Conservation (phyloP, 2,797 vertebrate genomes). For the Intellagama lesueurii region DNA sequence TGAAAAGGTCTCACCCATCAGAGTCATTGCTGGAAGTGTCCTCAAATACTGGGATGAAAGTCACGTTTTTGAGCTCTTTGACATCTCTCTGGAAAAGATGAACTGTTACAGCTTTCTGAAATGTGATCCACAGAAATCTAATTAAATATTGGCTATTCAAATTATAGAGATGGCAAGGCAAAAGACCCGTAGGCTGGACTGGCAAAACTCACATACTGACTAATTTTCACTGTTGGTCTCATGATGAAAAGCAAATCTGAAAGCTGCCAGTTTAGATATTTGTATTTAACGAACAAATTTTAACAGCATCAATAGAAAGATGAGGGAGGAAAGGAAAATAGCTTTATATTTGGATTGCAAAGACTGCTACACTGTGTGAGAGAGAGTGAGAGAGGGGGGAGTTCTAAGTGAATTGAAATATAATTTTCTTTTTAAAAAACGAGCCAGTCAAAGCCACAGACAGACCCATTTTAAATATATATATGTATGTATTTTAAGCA, state of each 20-base stretch:
- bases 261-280: slow-evolving; percentile 24
- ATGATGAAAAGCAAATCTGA: slow-evolving; percentile 47
- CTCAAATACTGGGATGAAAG: not conserved
- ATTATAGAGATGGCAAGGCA: slow-evolving; percentile 43
- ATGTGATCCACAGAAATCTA: slow-evolving; percentile 45
- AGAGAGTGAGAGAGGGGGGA: not conserved
- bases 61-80: slow-evolving; percentile 11
- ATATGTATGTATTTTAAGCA: not conserved
- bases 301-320: slow-evolving; percentile 26
- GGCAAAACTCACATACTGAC: slow-evolving; percentile 27
- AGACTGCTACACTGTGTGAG: not conserved
- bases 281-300: slow-evolving; percentile 50
- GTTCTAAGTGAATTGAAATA: too few species aligned
- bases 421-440: too few species aligned
- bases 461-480: not conserved
- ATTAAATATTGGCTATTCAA: slow-evolving; percentile 48
- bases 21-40: slow-evolving; percentile 14
- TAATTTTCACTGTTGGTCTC: not conserved
- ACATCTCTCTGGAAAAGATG: slow-evolving; percentile 1
- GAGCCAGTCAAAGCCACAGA: too few species aligned
- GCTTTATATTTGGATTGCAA: not conserved
- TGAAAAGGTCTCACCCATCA: slow-evolving; percentile 18
- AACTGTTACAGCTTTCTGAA: slow-evolving; percentile 23
- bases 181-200: slow-evolving; percentile 11
- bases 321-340: not conserved